Base-by-base conservation (phyloP, 2,888 invertebrate genomes). In the Erebia aethiops region DNA sequence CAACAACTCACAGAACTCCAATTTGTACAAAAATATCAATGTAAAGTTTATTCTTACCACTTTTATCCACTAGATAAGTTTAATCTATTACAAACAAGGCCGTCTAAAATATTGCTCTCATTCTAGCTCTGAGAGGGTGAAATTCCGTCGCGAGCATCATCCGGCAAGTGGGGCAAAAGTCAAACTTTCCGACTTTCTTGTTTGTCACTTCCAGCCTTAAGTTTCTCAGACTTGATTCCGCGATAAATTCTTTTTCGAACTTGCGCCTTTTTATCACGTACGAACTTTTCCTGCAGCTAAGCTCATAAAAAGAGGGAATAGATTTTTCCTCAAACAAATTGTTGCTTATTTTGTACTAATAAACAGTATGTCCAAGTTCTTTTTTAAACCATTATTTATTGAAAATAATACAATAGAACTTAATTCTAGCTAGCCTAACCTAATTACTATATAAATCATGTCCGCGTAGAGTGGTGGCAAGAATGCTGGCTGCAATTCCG, bases 181-280 rank as follows among this genome's bases (percentile, higher is more conserved):
- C 67, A 67, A 67, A 67, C 46, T 67, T 67, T 67, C 18, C 67
- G 67, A 67, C 67, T 67, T 67, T 67, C 73, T 73, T 69, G 73
- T 75, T 75, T 75, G 73, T 73, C 75, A 73, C 73, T 75, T 75
- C 64, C 75, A 71, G 71, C 69, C 69, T 69, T 64, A 65, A 65
- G 61, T 60, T 61, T 62, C 69, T 61, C 46, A 67, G 56, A 66
- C 69, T 69, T 70, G 72, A 66, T 69, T 65, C 66, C 62, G 41
- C 69, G 71, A 72, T 72, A 69, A 72, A 72, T 69, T 69, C 56
- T 66, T 72, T 67, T 65, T 51, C 60, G 41, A 72, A 72, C 56
- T 72, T 62, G 56, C 62, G 56, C 66, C 56, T 72, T 62, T 66
- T 67, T 67, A 67, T 67, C 67, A 67, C 67, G 67, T 61, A 67